These are phyloP conservation scores for Gracilinanus agilis DNA, from an alignment of 2,113 vertebrate species.

Conservation along the genomic window DNA sequence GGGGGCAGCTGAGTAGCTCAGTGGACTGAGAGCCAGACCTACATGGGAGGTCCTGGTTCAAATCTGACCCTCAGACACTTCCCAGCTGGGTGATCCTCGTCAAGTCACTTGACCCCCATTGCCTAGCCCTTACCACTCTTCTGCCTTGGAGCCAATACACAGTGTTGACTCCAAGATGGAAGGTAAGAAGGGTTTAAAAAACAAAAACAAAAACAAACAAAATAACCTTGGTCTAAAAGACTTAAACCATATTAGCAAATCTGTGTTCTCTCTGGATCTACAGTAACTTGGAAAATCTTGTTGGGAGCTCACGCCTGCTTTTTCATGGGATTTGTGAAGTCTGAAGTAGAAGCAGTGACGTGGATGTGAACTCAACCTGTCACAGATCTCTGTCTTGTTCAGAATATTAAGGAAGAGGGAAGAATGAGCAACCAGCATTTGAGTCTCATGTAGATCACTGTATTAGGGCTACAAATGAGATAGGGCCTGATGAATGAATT, in stretches of 20 bases:
- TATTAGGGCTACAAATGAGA: neutral
- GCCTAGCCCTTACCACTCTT: too few species aligned
- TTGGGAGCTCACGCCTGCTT: neutral
- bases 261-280: neutral
- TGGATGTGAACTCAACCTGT: neutral
- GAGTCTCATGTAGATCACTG: neutral
- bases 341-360: neutral
- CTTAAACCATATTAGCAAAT: neutral
- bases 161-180: too few species aligned
- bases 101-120: too few species aligned
- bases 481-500: neutral
- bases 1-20: too few species aligned
- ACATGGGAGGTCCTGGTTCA: too few species aligned
- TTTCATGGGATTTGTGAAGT: neutral
- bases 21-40: too few species aligned
- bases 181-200: too few species aligned
- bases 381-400: neutral
- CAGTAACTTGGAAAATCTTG: neutral
- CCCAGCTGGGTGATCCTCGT: too few species aligned
- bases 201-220: too few species aligned
- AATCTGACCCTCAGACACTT: too few species aligned
- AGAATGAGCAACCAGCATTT: neutral
- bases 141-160: too few species aligned
- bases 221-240: neutral
- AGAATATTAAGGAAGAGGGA: constrained; percentile 6